Percentiles rank a stretch among this genome's conserved stretches.
phyloP scores from a whole-genome alignment of 2,113 vertebrate species.

The Onychostruthus taczanowskii region DNA sequence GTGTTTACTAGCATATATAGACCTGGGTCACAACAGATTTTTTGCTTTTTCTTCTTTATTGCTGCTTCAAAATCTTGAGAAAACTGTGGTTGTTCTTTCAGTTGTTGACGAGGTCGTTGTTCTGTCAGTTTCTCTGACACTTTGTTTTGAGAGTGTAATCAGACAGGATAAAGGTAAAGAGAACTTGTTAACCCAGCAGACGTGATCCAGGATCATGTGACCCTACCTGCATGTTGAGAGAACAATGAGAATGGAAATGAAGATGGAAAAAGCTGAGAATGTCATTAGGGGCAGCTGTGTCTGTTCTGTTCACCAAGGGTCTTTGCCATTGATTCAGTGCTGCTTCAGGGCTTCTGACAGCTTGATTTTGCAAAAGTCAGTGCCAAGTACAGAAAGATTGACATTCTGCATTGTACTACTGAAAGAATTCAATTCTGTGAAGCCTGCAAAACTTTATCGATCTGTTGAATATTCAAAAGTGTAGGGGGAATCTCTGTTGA shows the following conservation, averaged over 20 bases:
- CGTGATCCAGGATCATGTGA: neutral
- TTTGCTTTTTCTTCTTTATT: neutral
- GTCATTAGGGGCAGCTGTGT: neutral
- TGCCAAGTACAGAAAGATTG: neutral
- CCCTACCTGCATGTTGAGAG: neutral
- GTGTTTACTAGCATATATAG: neutral
- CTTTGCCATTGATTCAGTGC: neutral
- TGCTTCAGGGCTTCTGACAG: neutral
- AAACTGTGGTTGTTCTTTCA: neutral
- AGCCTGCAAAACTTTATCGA: neutral
- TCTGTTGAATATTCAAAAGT: neutral
- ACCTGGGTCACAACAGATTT: neutral
- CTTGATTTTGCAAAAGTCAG: neutral
- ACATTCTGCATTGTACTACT: neutral
- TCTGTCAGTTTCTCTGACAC: neutral
- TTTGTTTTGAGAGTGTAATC: neutral
- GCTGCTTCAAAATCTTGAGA: neutral
- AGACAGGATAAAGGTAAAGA: neutral
- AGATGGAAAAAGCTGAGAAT: neutral
- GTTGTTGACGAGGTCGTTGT: neutral
- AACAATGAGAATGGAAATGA: neutral
- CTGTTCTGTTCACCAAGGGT: neutral
- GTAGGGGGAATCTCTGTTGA: neutral
- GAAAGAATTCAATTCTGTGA: neutral
- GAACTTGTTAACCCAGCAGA: neutral